These are phyloP conservation scores for Dasypus novemcinctus DNA, from an alignment of 2,113 vertebrate species.

Conservation along the genomic window DNA sequence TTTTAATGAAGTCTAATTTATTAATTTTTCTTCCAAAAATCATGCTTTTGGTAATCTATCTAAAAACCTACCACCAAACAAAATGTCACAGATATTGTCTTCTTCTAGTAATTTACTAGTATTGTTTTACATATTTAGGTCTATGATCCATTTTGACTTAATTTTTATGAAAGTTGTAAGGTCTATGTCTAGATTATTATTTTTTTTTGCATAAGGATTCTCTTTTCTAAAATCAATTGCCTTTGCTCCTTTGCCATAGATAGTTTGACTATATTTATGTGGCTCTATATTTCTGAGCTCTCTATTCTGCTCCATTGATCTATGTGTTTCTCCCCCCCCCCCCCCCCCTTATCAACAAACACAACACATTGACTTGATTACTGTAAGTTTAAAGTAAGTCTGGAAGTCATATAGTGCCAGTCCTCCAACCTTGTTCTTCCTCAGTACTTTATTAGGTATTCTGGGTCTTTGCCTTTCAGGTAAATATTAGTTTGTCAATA, in stretches of 20 bases:
- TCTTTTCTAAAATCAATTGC: conserved; percentile 2
- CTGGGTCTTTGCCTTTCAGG: not conserved
- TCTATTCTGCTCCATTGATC: conserved; percentile 22
- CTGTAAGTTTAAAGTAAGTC: not conserved
- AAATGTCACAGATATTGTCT: not conserved
- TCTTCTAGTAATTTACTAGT: conserved; percentile 5
- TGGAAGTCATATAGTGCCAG: not conserved
- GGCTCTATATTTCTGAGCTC: not conserved
- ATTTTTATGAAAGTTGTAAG: conserved; percentile 9
- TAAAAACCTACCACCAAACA: conserved; percentile 6
- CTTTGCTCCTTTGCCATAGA: not conserved
- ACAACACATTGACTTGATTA: not conserved
- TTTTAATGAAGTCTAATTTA: conserved; percentile 41
- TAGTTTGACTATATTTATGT: conserved; percentile 35
- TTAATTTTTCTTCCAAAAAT: conserved; percentile 7
- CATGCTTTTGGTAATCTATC: conserved; percentile 9
- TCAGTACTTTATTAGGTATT: not conserved
- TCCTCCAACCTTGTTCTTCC: not conserved
- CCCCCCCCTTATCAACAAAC: too few relatives aligned
- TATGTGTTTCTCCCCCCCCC: not conserved
- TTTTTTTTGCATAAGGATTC: not conserved
- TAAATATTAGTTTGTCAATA: conserved; percentile 26
- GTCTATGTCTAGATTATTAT: not conserved
- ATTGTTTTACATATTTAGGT: not conserved
- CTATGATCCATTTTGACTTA: conserved; percentile 30